phyloP scores from a whole-genome alignment of 2,797 vertebrate genomes.

The Spondyliosoma cantharus region DNA sequence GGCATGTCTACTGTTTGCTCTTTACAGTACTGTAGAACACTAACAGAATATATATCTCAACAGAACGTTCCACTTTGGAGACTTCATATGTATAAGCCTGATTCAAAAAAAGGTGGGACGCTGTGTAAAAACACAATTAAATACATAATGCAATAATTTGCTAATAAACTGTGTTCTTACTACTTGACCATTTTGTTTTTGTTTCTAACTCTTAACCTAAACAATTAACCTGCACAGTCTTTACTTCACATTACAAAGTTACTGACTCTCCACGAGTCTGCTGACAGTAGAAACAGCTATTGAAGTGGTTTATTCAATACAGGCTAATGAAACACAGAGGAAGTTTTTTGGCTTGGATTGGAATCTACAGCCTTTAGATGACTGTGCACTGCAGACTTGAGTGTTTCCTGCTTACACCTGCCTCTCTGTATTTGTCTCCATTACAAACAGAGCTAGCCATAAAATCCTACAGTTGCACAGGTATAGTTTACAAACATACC shows the following conservation, averaged over 20 bases:
- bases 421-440: slow-evolving; percentile 43
- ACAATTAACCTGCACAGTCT: background rate
- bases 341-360: slow-evolving; percentile 11
- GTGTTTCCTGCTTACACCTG: slow-evolving; percentile 27
- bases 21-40: background rate
- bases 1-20: background rate
- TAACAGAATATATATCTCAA: too few species aligned
- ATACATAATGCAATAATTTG: too few species aligned
- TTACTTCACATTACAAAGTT: slow-evolving; percentile 13
- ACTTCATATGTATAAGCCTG: too few species aligned
- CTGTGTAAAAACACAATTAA: too few species aligned
- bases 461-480: slow-evolving; percentile 22
- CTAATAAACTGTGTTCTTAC: too few species aligned
- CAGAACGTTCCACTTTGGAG: background rate
- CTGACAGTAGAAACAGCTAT: background rate
- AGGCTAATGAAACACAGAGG: slow-evolving; percentile 41
- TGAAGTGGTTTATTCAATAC: slow-evolving; percentile 34
- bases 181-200: background rate
- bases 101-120: too few species aligned
- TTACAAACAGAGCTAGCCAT: slow-evolving; percentile 29
- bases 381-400: slow-evolving; percentile 15
- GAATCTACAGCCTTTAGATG: slow-evolving; percentile 23
- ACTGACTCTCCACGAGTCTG: slow-evolving; percentile 17
- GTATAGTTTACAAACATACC: slow-evolving; percentile 34
- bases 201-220: background rate